Evolutionary conservation across 2,888 invertebrate genomes (phyloP).

Genomic region (Aphidoletes aphidimyza): DNA sequence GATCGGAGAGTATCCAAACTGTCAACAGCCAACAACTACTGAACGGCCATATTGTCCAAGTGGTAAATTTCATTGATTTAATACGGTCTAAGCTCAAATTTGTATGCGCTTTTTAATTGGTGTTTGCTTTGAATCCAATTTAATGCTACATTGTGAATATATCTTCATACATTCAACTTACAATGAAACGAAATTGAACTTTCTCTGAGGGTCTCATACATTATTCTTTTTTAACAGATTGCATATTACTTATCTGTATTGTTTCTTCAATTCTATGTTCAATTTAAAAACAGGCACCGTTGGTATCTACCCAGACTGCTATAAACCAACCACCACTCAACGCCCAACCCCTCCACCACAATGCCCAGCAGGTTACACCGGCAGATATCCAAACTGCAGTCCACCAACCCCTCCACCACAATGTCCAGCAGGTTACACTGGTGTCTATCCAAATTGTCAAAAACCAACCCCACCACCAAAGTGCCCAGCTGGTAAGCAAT

Average conservation of each 20-base stretch:
- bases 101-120: background rate
- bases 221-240: too few relatives aligned
- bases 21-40: background rate
- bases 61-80: background rate
- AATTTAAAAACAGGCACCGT: background rate
- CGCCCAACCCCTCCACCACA: too few relatives aligned
- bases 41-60: background rate
- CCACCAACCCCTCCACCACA: background rate
- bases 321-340: too few relatives aligned
- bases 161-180: too few relatives aligned
- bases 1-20: background rate
- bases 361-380: too few relatives aligned
- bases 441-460: background rate
- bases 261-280: background rate
- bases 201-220: too few relatives aligned
- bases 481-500: background rate
- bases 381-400: too few relatives aligned
- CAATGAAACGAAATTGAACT: too few relatives aligned
- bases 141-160: too few relatives aligned
- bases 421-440: background rate
- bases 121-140: background rate
- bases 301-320: background rate
- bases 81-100: too few relatives aligned
- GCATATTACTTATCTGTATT: background rate
- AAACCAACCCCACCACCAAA: background rate